Evolutionary conservation across 2,113 vertebrate species (phyloP).

Genomic region (Suncus etruscus): DNA sequence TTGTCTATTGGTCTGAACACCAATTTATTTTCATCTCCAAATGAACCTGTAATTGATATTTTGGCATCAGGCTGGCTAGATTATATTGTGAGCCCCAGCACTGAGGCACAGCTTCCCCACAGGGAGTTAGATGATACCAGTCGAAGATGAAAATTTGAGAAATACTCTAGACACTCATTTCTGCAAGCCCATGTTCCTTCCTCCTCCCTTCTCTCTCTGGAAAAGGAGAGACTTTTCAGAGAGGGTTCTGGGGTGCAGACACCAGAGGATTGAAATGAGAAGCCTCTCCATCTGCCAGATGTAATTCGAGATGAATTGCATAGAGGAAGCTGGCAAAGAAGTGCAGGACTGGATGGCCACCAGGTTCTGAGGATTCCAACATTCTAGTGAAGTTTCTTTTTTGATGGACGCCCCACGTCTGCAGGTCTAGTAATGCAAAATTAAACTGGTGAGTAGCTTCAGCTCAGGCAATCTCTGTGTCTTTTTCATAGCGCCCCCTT

Average conservation of each 20-base stretch:
- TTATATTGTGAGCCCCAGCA: slow-evolving; percentile 70
- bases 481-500: neutral
- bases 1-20: slow-evolving; percentile 40
- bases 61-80: slow-evolving; percentile 71
- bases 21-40: slow-evolving; percentile 58
- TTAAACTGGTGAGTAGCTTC: neutral
- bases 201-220: slow-evolving; percentile 7
- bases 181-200: slow-evolving; percentile 5
- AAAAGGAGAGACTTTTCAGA: neutral
- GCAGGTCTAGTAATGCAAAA: neutral
- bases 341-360: slow-evolving; percentile 1
- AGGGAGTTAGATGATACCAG: slow-evolving; percentile 70
- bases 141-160: slow-evolving; percentile 77
- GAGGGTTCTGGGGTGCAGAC: slow-evolving; percentile 1
- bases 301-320: slow-evolving; percentile 59
- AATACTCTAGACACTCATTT: slow-evolving; percentile 71
- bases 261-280: slow-evolving; percentile 62
- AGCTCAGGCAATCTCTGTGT: neutral
- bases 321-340: slow-evolving; percentile 66
- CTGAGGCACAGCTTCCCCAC: slow-evolving; percentile 59
- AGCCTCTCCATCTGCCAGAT: slow-evolving; percentile 68
- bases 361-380: neutral
- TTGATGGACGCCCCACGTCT: neutral
- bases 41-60: slow-evolving; percentile 80
- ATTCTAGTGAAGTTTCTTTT: slow-evolving; percentile 38